phyloP scores from a whole-genome alignment of 2,888 invertebrate species.

The Leptinotarsa rubiginosa region DNA sequence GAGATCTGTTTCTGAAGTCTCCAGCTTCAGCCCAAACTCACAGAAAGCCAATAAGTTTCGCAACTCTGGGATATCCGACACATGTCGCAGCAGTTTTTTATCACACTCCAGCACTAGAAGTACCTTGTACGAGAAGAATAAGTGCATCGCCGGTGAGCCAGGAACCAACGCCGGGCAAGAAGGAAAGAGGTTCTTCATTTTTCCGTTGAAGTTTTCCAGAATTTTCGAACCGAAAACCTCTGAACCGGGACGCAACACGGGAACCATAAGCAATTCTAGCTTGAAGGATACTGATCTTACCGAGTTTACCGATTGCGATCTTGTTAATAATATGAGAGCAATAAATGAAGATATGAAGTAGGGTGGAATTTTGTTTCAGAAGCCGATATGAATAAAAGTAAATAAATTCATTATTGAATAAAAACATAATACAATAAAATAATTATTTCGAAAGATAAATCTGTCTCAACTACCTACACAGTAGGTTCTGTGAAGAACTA shows the following conservation, averaged over 20 bases:
- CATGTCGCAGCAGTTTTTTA: slow-evolving; percentile 34
- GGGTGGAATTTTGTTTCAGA: slow-evolving; percentile 8
- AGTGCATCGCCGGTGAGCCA: slow-evolving; percentile 21
- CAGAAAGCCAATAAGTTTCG: neutral
- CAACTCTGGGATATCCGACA: slow-evolving; percentile 30
- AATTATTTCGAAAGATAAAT: no score
- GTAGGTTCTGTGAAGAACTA: no score
- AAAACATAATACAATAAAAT: no score
- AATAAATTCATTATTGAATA: no score
- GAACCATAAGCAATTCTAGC: slow-evolving; percentile 80
- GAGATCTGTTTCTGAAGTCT: slow-evolving; percentile 52
- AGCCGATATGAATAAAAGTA: no score
- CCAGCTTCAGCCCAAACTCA: slow-evolving; percentile 31
- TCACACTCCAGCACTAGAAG: slow-evolving; percentile 28
- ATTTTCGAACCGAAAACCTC: slow-evolving; percentile 23
- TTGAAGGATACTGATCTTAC: slow-evolving; percentile 78
- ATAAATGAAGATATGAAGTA: slow-evolving; percentile 67
- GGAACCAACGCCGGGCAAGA: slow-evolving; percentile 9
- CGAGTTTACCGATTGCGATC: slow-evolving; percentile 76
- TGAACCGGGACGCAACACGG: slow-evolving; percentile 39
- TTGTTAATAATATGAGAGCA: slow-evolving; percentile 78
- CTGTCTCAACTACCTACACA: no score
- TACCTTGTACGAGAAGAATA: slow-evolving; percentile 33
- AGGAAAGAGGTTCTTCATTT: slow-evolving; percentile 31
- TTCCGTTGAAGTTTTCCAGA: slow-evolving; percentile 32